A percentile compares a stretch with the other conserved stretches of the same genome.
These are phyloP conservation scores for Hetaerina americana DNA, from an alignment of 1,140 invertebrate genomes.

Conservation along the genomic window DNA sequence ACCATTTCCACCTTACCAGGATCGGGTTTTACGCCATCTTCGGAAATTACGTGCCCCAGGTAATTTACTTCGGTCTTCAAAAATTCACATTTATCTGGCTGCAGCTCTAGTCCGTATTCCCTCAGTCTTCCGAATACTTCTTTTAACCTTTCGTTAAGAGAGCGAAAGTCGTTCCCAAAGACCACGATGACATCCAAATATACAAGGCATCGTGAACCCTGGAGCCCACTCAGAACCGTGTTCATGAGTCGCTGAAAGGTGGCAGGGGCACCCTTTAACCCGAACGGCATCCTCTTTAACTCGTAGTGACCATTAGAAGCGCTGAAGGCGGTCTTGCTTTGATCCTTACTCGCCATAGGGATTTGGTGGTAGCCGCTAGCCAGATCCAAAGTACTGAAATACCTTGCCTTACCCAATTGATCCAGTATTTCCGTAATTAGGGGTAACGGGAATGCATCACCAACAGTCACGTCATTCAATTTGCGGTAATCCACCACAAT, in stretches of 20 bases:
- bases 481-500: conserved; percentile 29
- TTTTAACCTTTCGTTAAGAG: conserved; percentile 11
- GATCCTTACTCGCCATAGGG: conserved; percentile 23
- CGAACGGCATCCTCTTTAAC: conserved; percentile 30
- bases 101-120: conserved; percentile 17
- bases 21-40: conserved; percentile 17
- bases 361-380: conserved; percentile 36
- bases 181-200: conserved; percentile 26
- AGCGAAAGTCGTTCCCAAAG: conserved; percentile 15
- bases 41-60: conserved; percentile 20
- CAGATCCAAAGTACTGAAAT: conserved; percentile 34
- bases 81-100: conserved; percentile 24
- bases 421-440: conserved; percentile 35
- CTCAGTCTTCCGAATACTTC: conserved; percentile 16
- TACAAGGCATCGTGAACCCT: conserved; percentile 15
- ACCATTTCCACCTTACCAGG: conserved; percentile 21
- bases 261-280: conserved; percentile 27
- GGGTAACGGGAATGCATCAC: conserved; percentile 38
- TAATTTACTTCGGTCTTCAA: conserved; percentile 17
- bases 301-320: conserved; percentile 24
- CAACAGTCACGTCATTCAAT: conserved; percentile 28
- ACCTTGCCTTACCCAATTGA: conserved; percentile 26
- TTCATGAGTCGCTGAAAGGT: conserved; percentile 32
- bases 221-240: conserved; percentile 20
- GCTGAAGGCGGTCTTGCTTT: conserved; percentile 34